Evolutionary conservation across 2,888 invertebrate species (phyloP), one percentile per base, ranked within the genome.

Genomic region (Elysia crispata): DNA sequence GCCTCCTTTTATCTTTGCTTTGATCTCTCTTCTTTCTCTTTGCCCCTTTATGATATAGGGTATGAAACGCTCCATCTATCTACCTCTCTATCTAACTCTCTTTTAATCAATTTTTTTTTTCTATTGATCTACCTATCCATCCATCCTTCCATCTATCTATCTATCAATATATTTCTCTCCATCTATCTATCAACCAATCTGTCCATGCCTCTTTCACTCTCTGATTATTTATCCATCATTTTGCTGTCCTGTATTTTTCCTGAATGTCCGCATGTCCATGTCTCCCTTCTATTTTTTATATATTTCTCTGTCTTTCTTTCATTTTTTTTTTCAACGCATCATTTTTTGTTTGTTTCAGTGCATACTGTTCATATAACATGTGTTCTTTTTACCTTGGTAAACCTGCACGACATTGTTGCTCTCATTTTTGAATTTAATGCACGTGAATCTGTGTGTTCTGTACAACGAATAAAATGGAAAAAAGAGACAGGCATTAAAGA

Each of bases 341-440:
- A 41, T 3, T 41, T 41, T 41, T 41, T 41, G 41, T 41, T 41
- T 41, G 41, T 41, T 41, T 41, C 41, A n/a, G n/a, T n/a, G n/a
- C n/a, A n/a, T n/a, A n/a, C n/a, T n/a, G n/a, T 15, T 54, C 13
- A 15, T 54, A 54, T 54, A 54, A 13, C 13, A 1, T 41, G 28
- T 18, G 25, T 50, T 25, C 3, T 49, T 73, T 82, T 77, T 83
- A 87, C 88, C 87, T 85, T 89, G 85, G 66, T 84, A 83, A 11
- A 88, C 85, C 72, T 88, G 87, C 0, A 88, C 83, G 1, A 88
- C 83, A 54, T 86, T 87, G 28, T 85, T 83, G 66, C 89, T 88
- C 57, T 87, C 79, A 62, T 84, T 82, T 5, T 85, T 79, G 75
- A 88, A 88, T 62, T 83, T 83, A 85, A 89, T 85, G 62, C 89